These are phyloP conservation scores for Felis catus DNA, from an alignment of 2,113 vertebrate genomes.

Conservation along the genomic window DNA sequence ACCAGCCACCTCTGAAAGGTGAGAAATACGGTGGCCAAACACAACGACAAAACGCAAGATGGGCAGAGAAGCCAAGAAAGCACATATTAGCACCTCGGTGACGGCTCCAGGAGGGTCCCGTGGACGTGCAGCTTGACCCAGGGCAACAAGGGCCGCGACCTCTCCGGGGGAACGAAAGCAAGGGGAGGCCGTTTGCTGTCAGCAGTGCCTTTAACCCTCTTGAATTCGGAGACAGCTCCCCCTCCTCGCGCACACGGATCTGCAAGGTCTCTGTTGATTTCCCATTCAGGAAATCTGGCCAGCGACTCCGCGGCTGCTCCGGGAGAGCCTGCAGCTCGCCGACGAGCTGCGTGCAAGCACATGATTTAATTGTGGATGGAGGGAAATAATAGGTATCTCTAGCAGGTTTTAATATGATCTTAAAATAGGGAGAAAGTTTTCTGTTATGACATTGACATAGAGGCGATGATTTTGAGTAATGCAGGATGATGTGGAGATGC, in stretches of 20 bases:
- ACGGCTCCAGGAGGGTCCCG: slow-evolving; percentile 72
- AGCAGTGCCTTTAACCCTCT: not conserved
- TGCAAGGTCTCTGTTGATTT: not conserved
- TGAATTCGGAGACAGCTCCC: not conserved
- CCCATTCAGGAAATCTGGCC: slow-evolving; percentile 58
- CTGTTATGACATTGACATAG: slow-evolving; percentile 85
- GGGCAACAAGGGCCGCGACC: slow-evolving; percentile 43
- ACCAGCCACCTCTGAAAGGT: slow-evolving; percentile 73
- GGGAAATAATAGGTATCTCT: slow-evolving; percentile 77
- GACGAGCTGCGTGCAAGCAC: not conserved
- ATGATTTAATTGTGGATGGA: slow-evolving; percentile 52
- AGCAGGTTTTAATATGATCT: slow-evolving; percentile 79
- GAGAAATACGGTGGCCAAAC: slow-evolving; percentile 77
- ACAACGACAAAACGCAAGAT: slow-evolving; percentile 64
- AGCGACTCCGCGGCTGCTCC: not conserved
- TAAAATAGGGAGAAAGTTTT: slow-evolving; percentile 84
- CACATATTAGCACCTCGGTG: slow-evolving; percentile 82
- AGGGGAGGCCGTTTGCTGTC: not conserved
- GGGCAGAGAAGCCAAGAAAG: slow-evolving; percentile 77
- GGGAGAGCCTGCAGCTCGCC: not conserved
- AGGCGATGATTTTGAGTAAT: slow-evolving; percentile 84
- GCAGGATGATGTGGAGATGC: slow-evolving; percentile 84
- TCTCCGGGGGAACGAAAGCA: not conserved
- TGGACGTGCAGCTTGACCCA: slow-evolving; percentile 41
- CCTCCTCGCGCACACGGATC: not conserved